These are phyloP conservation scores for Notiomystis cincta DNA, from an alignment of 2,113 vertebrate species.

Conservation along the genomic window DNA sequence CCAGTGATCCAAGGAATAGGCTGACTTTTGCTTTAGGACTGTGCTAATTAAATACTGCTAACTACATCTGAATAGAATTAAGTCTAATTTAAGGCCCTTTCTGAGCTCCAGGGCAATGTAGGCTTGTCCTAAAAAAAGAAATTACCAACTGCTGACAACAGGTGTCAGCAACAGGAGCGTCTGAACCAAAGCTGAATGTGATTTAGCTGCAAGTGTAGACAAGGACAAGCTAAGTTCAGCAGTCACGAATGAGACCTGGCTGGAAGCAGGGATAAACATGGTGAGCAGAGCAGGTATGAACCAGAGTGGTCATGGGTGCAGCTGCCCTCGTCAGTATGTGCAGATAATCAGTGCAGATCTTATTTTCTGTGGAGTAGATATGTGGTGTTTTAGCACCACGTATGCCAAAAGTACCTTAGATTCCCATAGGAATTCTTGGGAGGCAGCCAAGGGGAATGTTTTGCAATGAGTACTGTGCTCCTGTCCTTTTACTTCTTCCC, in stretches of 20 bases:
- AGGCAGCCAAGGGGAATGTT: not conserved
- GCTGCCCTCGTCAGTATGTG: not conserved
- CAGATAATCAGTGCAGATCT: not conserved
- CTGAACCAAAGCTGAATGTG: not conserved
- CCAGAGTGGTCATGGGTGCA: not conserved
- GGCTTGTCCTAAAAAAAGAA: slow-evolving; percentile 38
- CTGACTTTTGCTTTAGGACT: slow-evolving; percentile 43
- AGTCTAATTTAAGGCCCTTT: slow-evolving; percentile 47
- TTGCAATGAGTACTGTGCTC: not conserved
- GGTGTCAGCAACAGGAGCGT: slow-evolving; percentile 39
- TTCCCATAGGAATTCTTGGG: not conserved
- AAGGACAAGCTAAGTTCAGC: not conserved
- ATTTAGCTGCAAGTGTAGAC: slow-evolving; percentile 22
- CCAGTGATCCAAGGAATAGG: slow-evolving; percentile 6
- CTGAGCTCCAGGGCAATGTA: slow-evolving; percentile 30
- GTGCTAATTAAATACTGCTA: slow-evolving; percentile 54
- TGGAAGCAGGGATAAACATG: not conserved
- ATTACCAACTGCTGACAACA: slow-evolving; percentile 55
- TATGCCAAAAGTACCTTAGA: not conserved
- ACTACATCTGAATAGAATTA: slow-evolving; percentile 60
- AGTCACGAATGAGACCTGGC: not conserved
- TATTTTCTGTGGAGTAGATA: not conserved
- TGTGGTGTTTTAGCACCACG: not conserved
- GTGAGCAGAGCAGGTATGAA: not conserved
- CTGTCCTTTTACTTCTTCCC: not conserved